Conservation (phyloP, 2,797 vertebrate species). For the Enteromius treurensis region DNA sequence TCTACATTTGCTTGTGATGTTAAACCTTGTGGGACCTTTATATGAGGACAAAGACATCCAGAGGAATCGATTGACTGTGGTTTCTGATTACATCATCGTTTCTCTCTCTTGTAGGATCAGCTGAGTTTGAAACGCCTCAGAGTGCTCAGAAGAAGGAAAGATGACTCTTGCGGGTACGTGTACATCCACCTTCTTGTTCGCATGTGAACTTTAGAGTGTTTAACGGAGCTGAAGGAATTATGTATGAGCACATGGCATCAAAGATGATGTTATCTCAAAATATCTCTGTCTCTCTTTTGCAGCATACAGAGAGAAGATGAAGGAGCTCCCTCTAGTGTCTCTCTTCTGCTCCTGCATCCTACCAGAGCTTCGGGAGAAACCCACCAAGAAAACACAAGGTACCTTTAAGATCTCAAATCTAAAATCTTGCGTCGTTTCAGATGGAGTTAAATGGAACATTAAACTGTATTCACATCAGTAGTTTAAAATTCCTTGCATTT, state of each 20-base stretch:
- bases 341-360: slow-evolving; percentile 95
- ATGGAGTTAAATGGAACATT: neutral
- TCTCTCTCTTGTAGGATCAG: slow-evolving; percentile 50
- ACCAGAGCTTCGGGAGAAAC: slow-evolving; percentile 77
- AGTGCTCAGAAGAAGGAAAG: slow-evolving; percentile 12
- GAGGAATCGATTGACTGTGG: slow-evolving; percentile 14
- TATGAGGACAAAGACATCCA: slow-evolving; percentile 19
- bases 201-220: slow-evolving; percentile 2
- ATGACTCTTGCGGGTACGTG: slow-evolving; percentile 67
- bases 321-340: slow-evolving; percentile 93
- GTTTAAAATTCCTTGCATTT: neutral
- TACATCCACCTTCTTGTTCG: slow-evolving; percentile 4
- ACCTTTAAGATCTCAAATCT: slow-evolving; percentile 15
- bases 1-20: neutral
- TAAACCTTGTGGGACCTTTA: slow-evolving; percentile 21
- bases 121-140: slow-evolving; percentile 19
- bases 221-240: neutral
- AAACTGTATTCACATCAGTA: neutral
- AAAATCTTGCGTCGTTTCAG: neutral
- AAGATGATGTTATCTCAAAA: slow-evolving; percentile 2
- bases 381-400: slow-evolving; percentile 85
- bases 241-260: slow-evolving; percentile 14
- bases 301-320: slow-evolving; percentile 96
- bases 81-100: slow-evolving; percentile 50
- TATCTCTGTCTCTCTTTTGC: slow-evolving; percentile 49